phyloP scores from a whole-genome alignment of 2,113 vertebrate genomes.

The Paramisgurnus dabryanus region DNA sequence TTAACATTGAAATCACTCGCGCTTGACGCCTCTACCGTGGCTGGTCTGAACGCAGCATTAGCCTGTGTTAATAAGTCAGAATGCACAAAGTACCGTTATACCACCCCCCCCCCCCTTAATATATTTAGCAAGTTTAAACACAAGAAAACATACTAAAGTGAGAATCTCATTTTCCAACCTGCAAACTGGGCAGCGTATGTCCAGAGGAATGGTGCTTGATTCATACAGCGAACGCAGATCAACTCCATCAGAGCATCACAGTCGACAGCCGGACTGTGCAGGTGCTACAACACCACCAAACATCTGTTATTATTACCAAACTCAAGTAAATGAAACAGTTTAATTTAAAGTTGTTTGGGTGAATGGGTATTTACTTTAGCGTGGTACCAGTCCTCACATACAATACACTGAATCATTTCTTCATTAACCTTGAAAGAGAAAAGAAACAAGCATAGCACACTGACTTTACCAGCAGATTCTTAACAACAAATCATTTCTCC shows the following conservation, averaged over 20 bases:
- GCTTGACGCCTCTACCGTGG: too few species aligned
- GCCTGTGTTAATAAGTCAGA: too few species aligned
- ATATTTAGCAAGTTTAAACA: too few species aligned
- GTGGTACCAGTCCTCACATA: constrained; percentile 98
- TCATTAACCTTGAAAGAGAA: constrained; percentile 78
- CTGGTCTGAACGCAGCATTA: too few species aligned
- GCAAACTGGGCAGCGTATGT: constrained; percentile 81
- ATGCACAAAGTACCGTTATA: too few species aligned
- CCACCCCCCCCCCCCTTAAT: too few species aligned
- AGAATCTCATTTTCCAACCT: constrained; percentile 68
- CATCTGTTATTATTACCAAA: background rate
- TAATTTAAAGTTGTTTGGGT: background rate
- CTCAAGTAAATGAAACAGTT: background rate
- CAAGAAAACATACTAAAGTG: too few species aligned
- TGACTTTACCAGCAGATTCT: too few species aligned
- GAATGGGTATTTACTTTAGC: constrained; percentile 77
- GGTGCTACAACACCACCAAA: constrained; percentile 76
- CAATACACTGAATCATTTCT: constrained; percentile 96
- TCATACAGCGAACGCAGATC: constrained; percentile 92
- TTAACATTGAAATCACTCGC: too few species aligned
- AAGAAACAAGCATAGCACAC: background rate
- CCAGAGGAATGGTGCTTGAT: constrained; percentile 86
- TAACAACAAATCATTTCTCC: too few species aligned
- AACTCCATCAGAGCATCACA: constrained; percentile 91
- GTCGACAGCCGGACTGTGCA: constrained; percentile 80